Evolutionary conservation across 2,113 vertebrate species (phyloP), one percentile per base, ranked within the genome.

Genomic region (Porphyrio hochstetteri): DNA sequence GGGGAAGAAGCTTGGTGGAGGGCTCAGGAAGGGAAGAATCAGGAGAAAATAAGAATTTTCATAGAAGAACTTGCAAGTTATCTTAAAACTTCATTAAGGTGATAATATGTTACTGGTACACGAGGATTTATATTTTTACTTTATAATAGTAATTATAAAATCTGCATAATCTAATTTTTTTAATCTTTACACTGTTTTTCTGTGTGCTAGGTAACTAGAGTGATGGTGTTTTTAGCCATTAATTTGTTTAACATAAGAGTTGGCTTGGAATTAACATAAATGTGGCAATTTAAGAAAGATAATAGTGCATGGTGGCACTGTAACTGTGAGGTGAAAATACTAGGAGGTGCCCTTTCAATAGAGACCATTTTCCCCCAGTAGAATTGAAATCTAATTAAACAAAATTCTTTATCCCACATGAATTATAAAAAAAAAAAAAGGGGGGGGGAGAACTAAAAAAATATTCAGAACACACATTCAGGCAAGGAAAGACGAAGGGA

Each of bases 361-460:
- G 56, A 86, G 71, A 88, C 38, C 11, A 8, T 90, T 94, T 93
- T 92, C 72, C 31, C 88, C 72, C 65, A 63, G 2, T 12, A 79
- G 87, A 94, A 85, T 61, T 87, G 38, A 91, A 96, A 92, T 83
- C 48, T 94, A 92, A 95, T 97, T 96, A 95, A 97, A 87, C n/a
- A 78, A 71, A 93, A 92, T 91, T 92, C 70, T 97, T 96, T 86
- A 96, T 92, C 96, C 95, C 93, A 36, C 60, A 65, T 93, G 79
- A 93, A 76, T 81, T 82, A 52, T 44, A 40, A 57, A 48, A 70
- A 18, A 53, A 56, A 53, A 44, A 72, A 35, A 52, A 11, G 16
- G 10, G 28, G 16, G 28, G 28, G 53, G 16, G 16, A 31, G 28
- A 53, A 28, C 25, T 28, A 28, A 56, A 74, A 74, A 60, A 72